Percentiles rank a stretch among this genome's conserved stretches.
Conservation (phyloP, 2,888 invertebrate genomes). For the Ophioninae sp. region DNA sequence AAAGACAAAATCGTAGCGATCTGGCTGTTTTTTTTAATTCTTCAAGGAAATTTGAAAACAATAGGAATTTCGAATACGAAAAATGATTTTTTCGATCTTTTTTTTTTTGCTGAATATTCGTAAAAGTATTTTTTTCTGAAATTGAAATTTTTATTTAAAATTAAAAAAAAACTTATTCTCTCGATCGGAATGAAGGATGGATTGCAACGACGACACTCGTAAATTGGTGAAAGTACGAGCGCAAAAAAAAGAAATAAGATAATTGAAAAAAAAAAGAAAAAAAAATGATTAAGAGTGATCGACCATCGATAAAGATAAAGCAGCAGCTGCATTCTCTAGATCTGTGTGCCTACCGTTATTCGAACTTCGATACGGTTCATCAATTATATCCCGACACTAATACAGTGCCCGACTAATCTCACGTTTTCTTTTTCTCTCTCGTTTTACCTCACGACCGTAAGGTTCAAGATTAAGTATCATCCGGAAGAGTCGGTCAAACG, state of each 20-base stretch:
- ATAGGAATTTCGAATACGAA: too few species aligned
- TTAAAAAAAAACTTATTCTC: too few species aligned
- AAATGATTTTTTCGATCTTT: too few species aligned
- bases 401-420: conserved; percentile 26
- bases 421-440: conserved; percentile 65
- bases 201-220: conserved; percentile 17
- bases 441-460: conserved; percentile 78
- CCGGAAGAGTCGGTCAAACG: conserved; percentile 96
- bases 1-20: too few species aligned
- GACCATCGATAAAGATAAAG: conserved; percentile 36
- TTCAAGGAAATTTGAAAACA: too few species aligned
- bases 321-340: conserved; percentile 45
- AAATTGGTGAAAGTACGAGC: conserved; percentile 28
- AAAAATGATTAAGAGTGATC: conserved; percentile 27
- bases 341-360: conserved; percentile 47
- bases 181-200: background rate
- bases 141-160: too few species aligned
- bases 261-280: conserved; percentile 17
- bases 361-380: conserved; percentile 45
- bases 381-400: conserved; percentile 11
- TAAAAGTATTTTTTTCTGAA: background rate
- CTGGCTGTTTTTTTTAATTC: too few species aligned
- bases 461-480: conserved; percentile 99
- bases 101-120: too few species aligned
- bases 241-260: background rate